phyloP scores from a whole-genome alignment of 35 echinoderm and acorn worm genomes.

The Holothuria glaberrima region DNA sequence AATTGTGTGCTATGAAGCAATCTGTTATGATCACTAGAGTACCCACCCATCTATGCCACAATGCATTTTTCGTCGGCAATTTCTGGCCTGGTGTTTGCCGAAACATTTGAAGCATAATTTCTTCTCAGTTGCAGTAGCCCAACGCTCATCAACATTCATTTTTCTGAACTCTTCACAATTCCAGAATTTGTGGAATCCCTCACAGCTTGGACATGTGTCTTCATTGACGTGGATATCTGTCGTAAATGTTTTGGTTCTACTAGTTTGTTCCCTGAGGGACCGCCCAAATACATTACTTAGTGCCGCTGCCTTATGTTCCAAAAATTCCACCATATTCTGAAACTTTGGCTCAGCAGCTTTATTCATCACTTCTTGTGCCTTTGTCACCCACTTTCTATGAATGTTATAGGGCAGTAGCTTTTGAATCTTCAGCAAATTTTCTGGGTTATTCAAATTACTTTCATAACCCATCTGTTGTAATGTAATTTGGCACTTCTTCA shows the following conservation, averaged over 20 bases:
- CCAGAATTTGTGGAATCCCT: slow-evolving; percentile 43
- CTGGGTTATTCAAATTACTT: slow-evolving; percentile 36
- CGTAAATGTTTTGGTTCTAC: slow-evolving; percentile 39
- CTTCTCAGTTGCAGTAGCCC: slow-evolving; percentile 42
- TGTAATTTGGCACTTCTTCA: slow-evolving; percentile 35
- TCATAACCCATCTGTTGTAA: slow-evolving; percentile 28
- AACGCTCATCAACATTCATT: slow-evolving; percentile 43
- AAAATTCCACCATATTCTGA: slow-evolving; percentile 35
- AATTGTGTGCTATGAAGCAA: background rate
- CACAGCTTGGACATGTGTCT: background rate
- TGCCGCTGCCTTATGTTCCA: slow-evolving; percentile 31
- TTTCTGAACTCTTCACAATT: slow-evolving; percentile 50
- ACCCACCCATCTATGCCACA: slow-evolving; percentile 57
- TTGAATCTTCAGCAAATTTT: slow-evolving; percentile 14
- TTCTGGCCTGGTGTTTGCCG: slow-evolving; percentile 12
- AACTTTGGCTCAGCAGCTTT: background rate
- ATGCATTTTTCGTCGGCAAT: slow-evolving; percentile 5
- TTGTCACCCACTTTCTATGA: slow-evolving; percentile 19
- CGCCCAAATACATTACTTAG: slow-evolving; percentile 24
- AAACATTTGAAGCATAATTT: slow-evolving; percentile 60
- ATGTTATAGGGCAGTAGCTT: slow-evolving; percentile 14
- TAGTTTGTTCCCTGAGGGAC: slow-evolving; percentile 14
- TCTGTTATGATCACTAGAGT: slow-evolving; percentile 40
- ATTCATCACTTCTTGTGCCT: slow-evolving; percentile 35
- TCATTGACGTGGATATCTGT: background rate